These are phyloP conservation scores for Mythimna lalbum DNA, from an alignment of 2,888 invertebrate species.

Conservation along the genomic window DNA sequence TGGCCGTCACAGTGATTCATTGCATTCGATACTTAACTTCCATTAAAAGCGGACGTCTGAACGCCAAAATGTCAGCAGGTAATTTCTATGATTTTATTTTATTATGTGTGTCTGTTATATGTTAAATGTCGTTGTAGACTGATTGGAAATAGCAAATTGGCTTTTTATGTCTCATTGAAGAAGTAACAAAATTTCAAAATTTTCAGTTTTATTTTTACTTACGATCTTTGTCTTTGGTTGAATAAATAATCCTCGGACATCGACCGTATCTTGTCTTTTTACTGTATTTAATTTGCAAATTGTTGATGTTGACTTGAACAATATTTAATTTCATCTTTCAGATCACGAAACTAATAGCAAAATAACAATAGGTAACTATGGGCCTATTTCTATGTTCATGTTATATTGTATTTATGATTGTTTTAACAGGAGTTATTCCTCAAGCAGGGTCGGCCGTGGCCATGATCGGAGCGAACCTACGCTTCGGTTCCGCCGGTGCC, in stretches of 20 bases:
- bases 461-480: slow-evolving; percentile 95
- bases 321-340: slow-evolving; percentile 65
- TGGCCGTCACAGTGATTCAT: slow-evolving; percentile 74
- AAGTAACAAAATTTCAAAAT: slow-evolving; percentile 38
- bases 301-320: slow-evolving; percentile 59
- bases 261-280: slow-evolving; percentile 37
- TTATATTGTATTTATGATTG: slow-evolving; percentile 43
- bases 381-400: slow-evolving; percentile 55
- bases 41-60: slow-evolving; percentile 71
- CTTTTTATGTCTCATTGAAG: slow-evolving; percentile 23
- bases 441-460: slow-evolving; percentile 93
- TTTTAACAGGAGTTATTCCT: slow-evolving; percentile 52
- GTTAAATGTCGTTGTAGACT: slow-evolving; percentile 38
- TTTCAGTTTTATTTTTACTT: slow-evolving; percentile 25
- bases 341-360: slow-evolving; percentile 67
- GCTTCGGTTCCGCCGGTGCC: slow-evolving; percentile 92
- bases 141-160: slow-evolving; percentile 58
- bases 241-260: slow-evolving; percentile 41
- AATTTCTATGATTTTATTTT: slow-evolving; percentile 62
- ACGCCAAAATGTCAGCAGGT: slow-evolving; percentile 87
- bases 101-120: slow-evolving; percentile 28
- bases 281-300: slow-evolving; percentile 59
- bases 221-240: slow-evolving; percentile 43
- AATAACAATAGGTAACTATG: slow-evolving; percentile 67
- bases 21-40: slow-evolving; percentile 71